Evolutionary conservation across 2,888 invertebrate species (phyloP), one percentile per base, ranked within the genome.

Genomic region (Agrotis ipsilon): DNA sequence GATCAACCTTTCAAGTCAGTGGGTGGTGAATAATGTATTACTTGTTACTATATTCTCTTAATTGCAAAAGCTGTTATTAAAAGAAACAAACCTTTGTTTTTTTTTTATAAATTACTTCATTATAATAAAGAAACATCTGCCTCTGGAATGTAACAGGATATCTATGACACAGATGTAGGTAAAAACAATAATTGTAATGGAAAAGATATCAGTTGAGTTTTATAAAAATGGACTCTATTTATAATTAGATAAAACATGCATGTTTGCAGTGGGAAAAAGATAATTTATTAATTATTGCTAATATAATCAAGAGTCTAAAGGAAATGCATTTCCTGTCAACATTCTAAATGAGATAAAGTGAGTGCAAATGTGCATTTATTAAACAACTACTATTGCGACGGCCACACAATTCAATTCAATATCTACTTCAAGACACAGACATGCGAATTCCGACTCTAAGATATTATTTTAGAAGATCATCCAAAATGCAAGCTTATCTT

Each of bases 251-350:
- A 54, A 46, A 21, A 39, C 19, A 16, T 19, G 24, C 19, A 48
- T 11, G n/a, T 18, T 32, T 32, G 32, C 32, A 32, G 32, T 9
- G 21, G 16, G 18, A 46, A 55, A 45, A 16, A 55, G n/a, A 61
- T 72, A 43, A 48, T 21, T 60, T 13, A 45, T 0, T 3, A 46
- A 48, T 52, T 0, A 46, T 19, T 80, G 52, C 52, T 54, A 46
- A 65, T 61, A 52, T 80, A 39, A 32, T 32, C 46, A 3, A 49
- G 18, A 27, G 6, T 60, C 39, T 39, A 19, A 43, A 61, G 81
- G 75, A 75, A 52, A 39, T 57, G 11, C 9, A 75, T 48, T 2
- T 81, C 75, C 75, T 60, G 46, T 45, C 21, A 24, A 66, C 16
- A 46, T 6, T 52, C 14, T 21, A 57, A n/a, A 27, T 55, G 27